These are phyloP conservation scores for Neomonachus schauinslandi DNA, from an alignment of 2,113 vertebrate genomes.

Conservation along the genomic window DNA sequence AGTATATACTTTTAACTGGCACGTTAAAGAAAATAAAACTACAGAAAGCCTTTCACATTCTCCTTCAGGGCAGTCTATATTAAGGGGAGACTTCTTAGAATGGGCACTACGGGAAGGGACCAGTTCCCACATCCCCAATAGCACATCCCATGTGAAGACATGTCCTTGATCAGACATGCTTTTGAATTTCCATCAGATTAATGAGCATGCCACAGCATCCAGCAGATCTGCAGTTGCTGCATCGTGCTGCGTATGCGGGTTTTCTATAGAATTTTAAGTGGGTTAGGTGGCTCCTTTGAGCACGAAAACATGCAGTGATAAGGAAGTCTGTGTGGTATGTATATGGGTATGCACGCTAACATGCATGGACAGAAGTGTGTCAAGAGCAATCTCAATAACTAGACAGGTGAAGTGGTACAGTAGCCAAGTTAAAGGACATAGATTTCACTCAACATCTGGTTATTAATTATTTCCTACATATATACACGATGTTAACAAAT, in stretches of 20 bases:
- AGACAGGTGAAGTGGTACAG: not conserved
- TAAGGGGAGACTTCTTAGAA: not conserved
- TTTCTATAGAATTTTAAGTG: not conserved
- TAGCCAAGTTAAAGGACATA: not conserved
- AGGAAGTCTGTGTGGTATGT: not conserved
- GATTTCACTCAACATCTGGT: not conserved
- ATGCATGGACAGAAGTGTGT: fast-evolving
- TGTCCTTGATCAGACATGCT: not conserved
- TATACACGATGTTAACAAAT: not conserved
- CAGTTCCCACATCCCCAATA: not conserved
- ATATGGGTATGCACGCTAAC: fast-evolving
- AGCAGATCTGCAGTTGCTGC: not conserved
- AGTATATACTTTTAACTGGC: not conserved
- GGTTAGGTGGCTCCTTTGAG: not conserved
- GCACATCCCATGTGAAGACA: fast-evolving
- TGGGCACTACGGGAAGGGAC: fast-evolving
- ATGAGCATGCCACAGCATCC: fast-evolving
- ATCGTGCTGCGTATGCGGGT: not conserved
- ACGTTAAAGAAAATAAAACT: conserved; percentile 15
- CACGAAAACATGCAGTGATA: not conserved
- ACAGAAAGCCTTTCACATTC: not conserved
- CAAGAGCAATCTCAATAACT: not conserved
- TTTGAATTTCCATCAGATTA: not conserved
- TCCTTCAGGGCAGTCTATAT: not conserved
- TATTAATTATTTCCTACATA: not conserved